These are phyloP conservation scores for Bombus cullumanus DNA, from an alignment of 1,140 invertebrate genomes.

Conservation along the genomic window DNA sequence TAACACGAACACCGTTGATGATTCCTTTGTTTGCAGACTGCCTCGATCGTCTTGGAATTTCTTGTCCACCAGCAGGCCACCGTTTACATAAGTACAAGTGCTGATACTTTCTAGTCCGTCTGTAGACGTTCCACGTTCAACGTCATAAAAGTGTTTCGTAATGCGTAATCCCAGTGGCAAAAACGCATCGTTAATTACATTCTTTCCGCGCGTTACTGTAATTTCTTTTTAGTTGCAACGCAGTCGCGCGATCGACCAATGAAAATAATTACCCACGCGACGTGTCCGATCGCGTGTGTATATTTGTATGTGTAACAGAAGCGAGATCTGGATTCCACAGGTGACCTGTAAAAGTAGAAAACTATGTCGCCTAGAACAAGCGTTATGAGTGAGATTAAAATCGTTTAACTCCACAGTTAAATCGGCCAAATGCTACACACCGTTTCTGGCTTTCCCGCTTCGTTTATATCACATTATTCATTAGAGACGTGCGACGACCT, in stretches of 20 bases:
- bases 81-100: constrained; percentile 38
- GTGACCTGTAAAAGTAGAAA: constrained; percentile 35
- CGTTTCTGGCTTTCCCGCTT: background rate
- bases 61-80: background rate
- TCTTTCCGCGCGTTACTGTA: background rate
- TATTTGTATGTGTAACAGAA: background rate
- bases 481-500: constrained; percentile 11
- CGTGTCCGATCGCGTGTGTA: background rate
- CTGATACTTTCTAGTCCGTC: constrained; percentile 45
- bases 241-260: background rate
- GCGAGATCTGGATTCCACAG: constrained; percentile 38
- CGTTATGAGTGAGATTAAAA: background rate
- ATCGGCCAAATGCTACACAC: background rate
- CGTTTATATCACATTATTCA: background rate
- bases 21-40: background rate
- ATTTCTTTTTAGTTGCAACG: constrained; percentile 13
- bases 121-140: background rate
- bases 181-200: constrained; percentile 41
- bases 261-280: constrained; percentile 7
- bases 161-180: constrained; percentile 21
- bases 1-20: background rate
- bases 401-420: background rate
- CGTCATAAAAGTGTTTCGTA: constrained; percentile 50
- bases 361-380: background rate
- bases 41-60: constrained; percentile 16